phyloP scores from a whole-genome alignment of 2,797 vertebrate genomes.

The Melanogrammus aeglefinus region DNA sequence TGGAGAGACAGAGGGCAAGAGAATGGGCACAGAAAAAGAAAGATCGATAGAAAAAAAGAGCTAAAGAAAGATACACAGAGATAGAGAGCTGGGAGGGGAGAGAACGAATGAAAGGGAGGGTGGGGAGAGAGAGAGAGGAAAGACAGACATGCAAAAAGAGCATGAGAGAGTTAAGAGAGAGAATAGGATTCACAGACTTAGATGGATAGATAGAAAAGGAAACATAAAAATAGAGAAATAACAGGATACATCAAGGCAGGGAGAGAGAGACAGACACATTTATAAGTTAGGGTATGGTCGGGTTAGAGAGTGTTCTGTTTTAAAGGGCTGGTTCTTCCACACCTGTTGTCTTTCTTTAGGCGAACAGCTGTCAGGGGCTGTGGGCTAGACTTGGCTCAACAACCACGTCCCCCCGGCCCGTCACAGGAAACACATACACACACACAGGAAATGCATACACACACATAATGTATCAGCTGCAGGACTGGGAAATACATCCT shows the following conservation, averaged over 20 bases:
- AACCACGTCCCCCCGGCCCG: background rate
- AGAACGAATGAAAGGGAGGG: background rate
- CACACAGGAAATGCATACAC: background rate
- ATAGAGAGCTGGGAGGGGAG: background rate
- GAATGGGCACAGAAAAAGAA: no score
- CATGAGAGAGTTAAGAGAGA: background rate
- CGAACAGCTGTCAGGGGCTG: background rate
- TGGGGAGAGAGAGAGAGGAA: no score
- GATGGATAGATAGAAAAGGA: background rate
- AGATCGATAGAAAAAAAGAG: no score
- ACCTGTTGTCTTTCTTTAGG: background rate
- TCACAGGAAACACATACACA: slow-evolving; percentile 1
- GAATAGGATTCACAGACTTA: background rate
- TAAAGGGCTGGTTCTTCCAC: background rate
- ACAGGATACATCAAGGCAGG: background rate
- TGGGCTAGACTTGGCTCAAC: background rate
- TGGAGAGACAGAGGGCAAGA: no score
- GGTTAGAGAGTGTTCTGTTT: background rate
- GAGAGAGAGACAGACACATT: background rate
- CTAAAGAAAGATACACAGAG: no score
- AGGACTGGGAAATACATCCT: background rate
- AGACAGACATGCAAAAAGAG: no score
- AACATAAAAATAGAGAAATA: background rate
- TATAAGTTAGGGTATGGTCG: background rate
- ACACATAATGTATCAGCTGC: background rate